Evolutionary conservation across 2,797 vertebrate species (phyloP).

Genomic region (Adrianichthys oophorus): DNA sequence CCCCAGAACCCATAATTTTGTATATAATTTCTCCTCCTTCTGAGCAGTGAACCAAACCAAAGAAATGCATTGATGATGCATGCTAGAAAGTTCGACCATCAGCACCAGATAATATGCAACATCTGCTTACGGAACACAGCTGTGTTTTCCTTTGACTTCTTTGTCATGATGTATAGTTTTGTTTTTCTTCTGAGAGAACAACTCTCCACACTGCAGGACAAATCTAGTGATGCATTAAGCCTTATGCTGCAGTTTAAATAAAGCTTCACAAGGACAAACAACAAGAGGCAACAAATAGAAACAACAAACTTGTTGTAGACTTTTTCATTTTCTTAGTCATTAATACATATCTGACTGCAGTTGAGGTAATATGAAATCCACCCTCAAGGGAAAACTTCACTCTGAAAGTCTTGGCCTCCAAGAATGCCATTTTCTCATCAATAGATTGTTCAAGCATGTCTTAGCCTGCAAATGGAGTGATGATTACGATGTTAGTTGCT

Average conservation of each 20-base stretch:
- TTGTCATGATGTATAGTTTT: slow-evolving; percentile 37
- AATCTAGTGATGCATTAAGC: slow-evolving; percentile 34
- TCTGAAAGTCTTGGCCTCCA: slow-evolving; percentile 21
- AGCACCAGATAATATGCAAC: slow-evolving; percentile 25
- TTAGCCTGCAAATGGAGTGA: slow-evolving; percentile 59
- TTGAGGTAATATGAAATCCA: slow-evolving; percentile 30
- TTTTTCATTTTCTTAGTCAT: slow-evolving; percentile 18
- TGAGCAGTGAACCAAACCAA: slow-evolving; percentile 50
- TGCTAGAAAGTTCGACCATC: slow-evolving; percentile 38
- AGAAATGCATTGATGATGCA: slow-evolving; percentile 62
- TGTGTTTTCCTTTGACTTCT: slow-evolving; percentile 23
- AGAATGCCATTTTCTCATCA: slow-evolving; percentile 64
- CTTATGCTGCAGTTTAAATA: slow-evolving; percentile 33
- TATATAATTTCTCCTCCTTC: no score
- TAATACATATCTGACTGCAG: slow-evolving; percentile 36
- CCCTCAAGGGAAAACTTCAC: slow-evolving; percentile 26
- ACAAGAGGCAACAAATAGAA: slow-evolving; percentile 12
- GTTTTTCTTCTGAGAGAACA: slow-evolving; percentile 16
- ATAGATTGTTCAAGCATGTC: slow-evolving; percentile 65
- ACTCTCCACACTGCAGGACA: slow-evolving; percentile 31
- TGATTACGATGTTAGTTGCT: slow-evolving; percentile 68
- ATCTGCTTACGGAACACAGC: slow-evolving; percentile 29
- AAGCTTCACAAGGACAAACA: slow-evolving; percentile 31
- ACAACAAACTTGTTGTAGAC: slow-evolving; percentile 5
- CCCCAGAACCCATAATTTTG: no score